Conservation (phyloP, 2,113 vertebrate species). For the Telmatochromis brichardi region DNA sequence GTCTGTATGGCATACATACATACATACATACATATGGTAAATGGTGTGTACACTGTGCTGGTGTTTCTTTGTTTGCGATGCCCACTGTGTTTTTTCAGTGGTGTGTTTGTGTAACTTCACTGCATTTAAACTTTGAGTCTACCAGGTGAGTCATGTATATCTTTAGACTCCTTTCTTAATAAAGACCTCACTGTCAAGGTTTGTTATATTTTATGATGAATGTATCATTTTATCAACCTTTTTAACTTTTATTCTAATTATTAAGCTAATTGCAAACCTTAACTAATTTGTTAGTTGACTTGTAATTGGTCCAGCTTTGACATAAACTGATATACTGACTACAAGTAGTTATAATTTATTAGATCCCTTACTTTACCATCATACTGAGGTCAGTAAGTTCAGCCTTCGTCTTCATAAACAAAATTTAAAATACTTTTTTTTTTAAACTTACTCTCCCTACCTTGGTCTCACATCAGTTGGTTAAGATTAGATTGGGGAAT, state of each 20-base stretch:
- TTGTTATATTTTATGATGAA: neutral
- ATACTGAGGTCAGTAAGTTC: neutral
- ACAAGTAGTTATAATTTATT: neutral
- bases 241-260: neutral
- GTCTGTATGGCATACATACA: neutral
- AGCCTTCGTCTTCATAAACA: neutral
- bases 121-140: neutral
- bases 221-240: neutral
- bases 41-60: neutral
- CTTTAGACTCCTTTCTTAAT: neutral
- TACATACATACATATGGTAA: neutral
- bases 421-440: neutral
- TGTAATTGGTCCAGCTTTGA: neutral
- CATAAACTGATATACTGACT: neutral
- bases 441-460: neutral
- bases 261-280: neutral
- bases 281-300: neutral
- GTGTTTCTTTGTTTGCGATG: neutral
- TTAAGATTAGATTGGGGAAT: neutral
- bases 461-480: neutral
- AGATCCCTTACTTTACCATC: neutral
- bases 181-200: neutral
- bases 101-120: neutral
- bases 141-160: constrained; percentile 14
- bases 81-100: neutral